Base-by-base conservation (phyloP, 2,113 vertebrate genomes). In the Neomonachus schauinslandi region DNA sequence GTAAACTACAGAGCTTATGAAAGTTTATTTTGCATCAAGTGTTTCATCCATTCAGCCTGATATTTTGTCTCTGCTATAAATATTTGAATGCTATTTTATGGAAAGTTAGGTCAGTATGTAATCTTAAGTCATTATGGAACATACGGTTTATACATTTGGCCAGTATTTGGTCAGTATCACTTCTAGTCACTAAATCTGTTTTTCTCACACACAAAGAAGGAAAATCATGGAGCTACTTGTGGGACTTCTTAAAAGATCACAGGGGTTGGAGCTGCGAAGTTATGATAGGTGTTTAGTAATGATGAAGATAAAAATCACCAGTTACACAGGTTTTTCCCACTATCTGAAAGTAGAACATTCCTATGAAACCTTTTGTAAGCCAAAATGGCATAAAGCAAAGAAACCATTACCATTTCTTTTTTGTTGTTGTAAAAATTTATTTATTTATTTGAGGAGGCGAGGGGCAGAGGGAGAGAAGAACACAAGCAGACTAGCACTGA, bases 31-130 rank as follows among this genome's bases (percentile, higher is more conserved):
- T 92, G 21, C 90, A 26, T 49, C 74, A 59, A n/a, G 1, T 88
- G 3, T 89, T 90, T 94, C 19, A 61, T 96, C 21, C 46, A 67
- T 89, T 93, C 67, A 94, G 63, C 28, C 22, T 87, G 57, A 46
- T 89, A 46, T 57, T 97, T 95, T 97, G 63, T 91, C n/a, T 80
- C 42, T 92, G 77, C 81, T 76, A 53, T 24, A 84, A 67, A 69
- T 89, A 77, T 36, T 69, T 93, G 31, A 85, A 91, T 84, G 69
- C 81, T 91, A 7, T 83, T 85, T 95, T 92, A 46, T 57, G 57
- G 63, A 91, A 26, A 19, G 13, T 61, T 89, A 92, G 26, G 59
- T 77, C 21, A 90, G 1, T 79, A 57, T 24, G 63, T 74, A 74
- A 77, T 92, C 61, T 59, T 57, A 42, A 49, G n/a, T 89, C 51